Base-by-base conservation (phyloP, 2,113 vertebrate genomes). In the Myotis yumanensis region DNA sequence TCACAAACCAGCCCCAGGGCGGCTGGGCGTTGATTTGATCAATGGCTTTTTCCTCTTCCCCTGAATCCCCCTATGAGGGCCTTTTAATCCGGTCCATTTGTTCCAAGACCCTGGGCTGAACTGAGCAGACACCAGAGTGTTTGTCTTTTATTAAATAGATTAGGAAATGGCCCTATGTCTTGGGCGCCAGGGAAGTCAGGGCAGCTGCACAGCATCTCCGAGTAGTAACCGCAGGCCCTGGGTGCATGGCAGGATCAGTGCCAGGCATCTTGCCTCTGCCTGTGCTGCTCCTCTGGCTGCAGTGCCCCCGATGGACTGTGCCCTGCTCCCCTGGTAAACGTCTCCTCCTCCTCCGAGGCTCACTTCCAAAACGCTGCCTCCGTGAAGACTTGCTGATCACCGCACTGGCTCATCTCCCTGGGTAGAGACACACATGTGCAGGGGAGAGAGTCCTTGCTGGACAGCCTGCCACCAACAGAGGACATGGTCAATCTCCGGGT, bases 31-130 rank as follows among this genome's bases (percentile, higher is more conserved):
- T 93, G 66, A 93, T 95, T 94, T 90, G 93, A 94, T 94, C 87
- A 92, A 82, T 89, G 37, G 0, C 51, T n/a, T 89, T 77, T 86
- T 59, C 75, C 57, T 95, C 84, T 92, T 95, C 18, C 83, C 46
- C 46, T 93, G n/a, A 91, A 72, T 87, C 90, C 40, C 72, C 89
- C 18, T 82, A 18, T 82, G 59, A 96, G 96, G 94, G 52, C 85
- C 84, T 94, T 96, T 97, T 96, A 97, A 96, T 96, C 92, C 93
- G 22, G 68, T 92, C 52, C 40, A 64, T 97, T 93, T 94, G 66
- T 96, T 87, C 77, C 46, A 57, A 93, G 76, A 69, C 72, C 64
- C 43, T 4, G 30, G 62, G 17, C 87, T 95, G 79, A 79, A 71
- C 90, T 37, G 85, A 96, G 81, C 96, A 93, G 96, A 95, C 0